These are phyloP conservation scores for Clistopyga incitator DNA, from an alignment of 2,888 invertebrate genomes.

Conservation along the genomic window DNA sequence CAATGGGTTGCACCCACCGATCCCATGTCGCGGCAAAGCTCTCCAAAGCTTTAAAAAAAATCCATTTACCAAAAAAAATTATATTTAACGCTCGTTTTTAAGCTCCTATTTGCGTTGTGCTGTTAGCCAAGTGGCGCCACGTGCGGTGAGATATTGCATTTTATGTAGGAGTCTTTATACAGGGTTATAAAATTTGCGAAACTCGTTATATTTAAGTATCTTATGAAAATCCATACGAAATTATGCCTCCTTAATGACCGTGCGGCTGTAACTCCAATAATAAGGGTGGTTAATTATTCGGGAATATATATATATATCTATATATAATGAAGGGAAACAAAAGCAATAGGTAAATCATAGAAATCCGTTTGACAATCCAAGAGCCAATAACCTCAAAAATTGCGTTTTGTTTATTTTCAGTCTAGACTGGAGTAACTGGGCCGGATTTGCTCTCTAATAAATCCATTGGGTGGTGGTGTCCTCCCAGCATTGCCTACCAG, in stretches of 20 bases:
- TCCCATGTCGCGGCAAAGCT: not conserved
- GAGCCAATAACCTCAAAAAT: not conserved
- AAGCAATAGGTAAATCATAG: not conserved
- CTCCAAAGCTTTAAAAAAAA: slow-evolving; percentile 41
- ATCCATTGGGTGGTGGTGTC: slow-evolving; percentile 65
- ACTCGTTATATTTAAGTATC: not conserved
- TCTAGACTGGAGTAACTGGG: slow-evolving; percentile 51
- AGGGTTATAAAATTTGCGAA: not conserved
- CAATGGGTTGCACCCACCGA: not conserved
- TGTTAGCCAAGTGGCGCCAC: not conserved
- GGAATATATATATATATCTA: too few relatives aligned
- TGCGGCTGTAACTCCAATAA: not conserved
- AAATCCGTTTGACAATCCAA: not conserved
- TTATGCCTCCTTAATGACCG: too few relatives aligned
- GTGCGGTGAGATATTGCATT: not conserved
- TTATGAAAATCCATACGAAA: too few relatives aligned
- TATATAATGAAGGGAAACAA: too few relatives aligned
- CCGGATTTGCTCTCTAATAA: slow-evolving; percentile 68
- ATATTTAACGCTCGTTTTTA: not conserved
- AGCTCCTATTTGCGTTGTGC: not conserved
- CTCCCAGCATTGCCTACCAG: not conserved
- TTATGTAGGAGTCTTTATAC: not conserved
- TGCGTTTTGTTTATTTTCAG: not conserved
- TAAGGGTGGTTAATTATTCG: too few relatives aligned
- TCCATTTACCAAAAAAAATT: slow-evolving; percentile 45